Evolutionary conservation across 1,140 invertebrate genomes (phyloP).

Genomic region (Zophobas atratus): DNA sequence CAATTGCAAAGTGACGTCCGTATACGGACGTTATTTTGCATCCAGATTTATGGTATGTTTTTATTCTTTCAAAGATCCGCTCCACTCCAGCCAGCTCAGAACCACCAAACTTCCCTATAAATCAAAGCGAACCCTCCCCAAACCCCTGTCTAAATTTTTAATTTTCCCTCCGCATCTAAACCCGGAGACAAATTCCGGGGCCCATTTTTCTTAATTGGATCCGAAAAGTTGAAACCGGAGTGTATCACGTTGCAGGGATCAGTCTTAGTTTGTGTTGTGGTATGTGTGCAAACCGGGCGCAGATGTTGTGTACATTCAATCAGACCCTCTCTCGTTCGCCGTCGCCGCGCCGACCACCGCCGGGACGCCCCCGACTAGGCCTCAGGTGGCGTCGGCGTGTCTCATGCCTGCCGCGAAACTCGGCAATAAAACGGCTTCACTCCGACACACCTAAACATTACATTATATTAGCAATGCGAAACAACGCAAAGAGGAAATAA

Average conservation of each 20-base stretch:
- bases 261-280: constrained; percentile 15
- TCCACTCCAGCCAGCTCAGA: no score
- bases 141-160: neutral
- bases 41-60: no score
- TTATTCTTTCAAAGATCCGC: no score
- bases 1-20: no score
- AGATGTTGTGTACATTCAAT: constrained; percentile 56
- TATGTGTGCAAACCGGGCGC: constrained; percentile 13
- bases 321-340: constrained; percentile 36
- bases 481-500: constrained; percentile 14
- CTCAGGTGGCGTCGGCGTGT: constrained; percentile 41
- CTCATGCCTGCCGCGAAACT: constrained; percentile 24
- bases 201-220: no score
- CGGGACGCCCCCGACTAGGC: constrained; percentile 34
- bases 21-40: no score
- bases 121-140: no score
- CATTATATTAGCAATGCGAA: constrained; percentile 10
- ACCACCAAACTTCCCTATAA: no score
- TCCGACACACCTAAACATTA: neutral
- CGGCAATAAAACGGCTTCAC: constrained; percentile 19
- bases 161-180: neutral
- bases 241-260: constrained; percentile 18
- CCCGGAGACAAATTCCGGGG: no score
- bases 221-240: neutral
- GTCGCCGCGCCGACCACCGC: constrained; percentile 37